A percentile compares a stretch with the other conserved stretches of the same genome.
These are phyloP conservation scores for Megatriorchis doriae DNA, from an alignment of 2,113 vertebrate genomes.

Conservation along the genomic window DNA sequence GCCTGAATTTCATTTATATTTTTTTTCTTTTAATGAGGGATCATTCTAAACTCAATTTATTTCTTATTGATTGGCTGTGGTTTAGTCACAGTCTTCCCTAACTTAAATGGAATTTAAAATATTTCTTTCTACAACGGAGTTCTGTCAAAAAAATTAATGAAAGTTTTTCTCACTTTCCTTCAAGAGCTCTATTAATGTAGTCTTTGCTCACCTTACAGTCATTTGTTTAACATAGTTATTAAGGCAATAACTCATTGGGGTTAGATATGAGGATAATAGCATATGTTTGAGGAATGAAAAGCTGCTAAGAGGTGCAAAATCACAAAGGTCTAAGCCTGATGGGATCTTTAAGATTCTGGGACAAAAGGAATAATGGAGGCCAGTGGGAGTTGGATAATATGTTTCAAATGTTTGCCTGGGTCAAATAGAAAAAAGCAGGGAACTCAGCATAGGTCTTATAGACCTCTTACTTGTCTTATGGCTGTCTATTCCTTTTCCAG, in stretches of 20 bases:
- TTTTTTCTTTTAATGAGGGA: not conserved
- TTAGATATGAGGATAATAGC: not conserved
- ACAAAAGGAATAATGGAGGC: not conserved
- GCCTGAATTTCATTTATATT: not conserved
- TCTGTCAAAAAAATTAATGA: not conserved
- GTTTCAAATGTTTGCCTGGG: not conserved
- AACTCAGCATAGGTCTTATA: not conserved
- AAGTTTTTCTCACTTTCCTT: not conserved
- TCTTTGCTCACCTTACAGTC: not conserved
- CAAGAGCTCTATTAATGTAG: not conserved
- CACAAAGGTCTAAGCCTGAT: not conserved
- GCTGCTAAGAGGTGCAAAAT: not conserved
- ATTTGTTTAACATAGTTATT: not conserved
- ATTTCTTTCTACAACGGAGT: not conserved
- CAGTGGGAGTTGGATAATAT: not conserved
- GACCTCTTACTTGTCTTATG: not conserved
- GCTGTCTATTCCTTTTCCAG: not conserved
- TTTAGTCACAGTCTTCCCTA: not conserved
- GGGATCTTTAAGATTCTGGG: not conserved
- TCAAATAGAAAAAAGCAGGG: not conserved
- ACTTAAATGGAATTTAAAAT: not conserved
- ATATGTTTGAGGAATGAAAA: not conserved
- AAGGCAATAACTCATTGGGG: not conserved
- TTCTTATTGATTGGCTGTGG: not conserved
- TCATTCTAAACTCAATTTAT: not conserved